These are phyloP conservation scores for Ephialtes manifestator DNA, from an alignment of 2,888 invertebrate species.

Conservation along the genomic window DNA sequence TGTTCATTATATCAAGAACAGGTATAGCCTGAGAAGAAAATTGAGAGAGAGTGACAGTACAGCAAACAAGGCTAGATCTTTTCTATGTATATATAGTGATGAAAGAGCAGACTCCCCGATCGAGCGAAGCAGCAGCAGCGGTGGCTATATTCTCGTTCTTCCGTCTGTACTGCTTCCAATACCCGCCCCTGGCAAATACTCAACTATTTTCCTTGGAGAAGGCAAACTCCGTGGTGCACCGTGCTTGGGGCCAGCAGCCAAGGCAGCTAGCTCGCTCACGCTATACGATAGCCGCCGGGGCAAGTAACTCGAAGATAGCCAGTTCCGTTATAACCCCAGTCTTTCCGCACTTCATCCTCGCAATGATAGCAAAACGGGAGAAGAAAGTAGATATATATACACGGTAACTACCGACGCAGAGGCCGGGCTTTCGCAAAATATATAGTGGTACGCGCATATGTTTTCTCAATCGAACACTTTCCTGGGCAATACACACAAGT, in stretches of 20 bases:
- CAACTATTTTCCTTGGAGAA: constrained; percentile 72
- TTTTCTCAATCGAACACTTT: constrained; percentile 62
- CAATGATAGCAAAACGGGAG: constrained; percentile 68
- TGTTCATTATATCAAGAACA: constrained; percentile 16
- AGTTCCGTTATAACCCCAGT: constrained; percentile 70
- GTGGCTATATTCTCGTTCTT: constrained; percentile 58
- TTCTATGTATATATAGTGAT: constrained; percentile 47
- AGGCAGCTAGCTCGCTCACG: constrained; percentile 34
- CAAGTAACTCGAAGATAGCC: constrained; percentile 71
- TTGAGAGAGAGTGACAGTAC: constrained; percentile 26
- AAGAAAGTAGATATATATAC: constrained; percentile 33
- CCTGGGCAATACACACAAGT: constrained; percentile 42
- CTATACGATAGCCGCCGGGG: constrained; percentile 62
- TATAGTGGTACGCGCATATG: constrained; percentile 58
- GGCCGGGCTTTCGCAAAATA: constrained; percentile 46
- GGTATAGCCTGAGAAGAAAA: constrained; percentile 31
- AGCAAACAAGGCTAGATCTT: constrained; percentile 43
- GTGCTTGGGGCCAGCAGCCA: constrained; percentile 57
- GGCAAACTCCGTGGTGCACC: constrained; percentile 64
- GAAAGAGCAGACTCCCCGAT: constrained; percentile 65
- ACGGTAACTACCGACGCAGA: constrained; percentile 49
- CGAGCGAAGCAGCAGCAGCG: constrained; percentile 63
- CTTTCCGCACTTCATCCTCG: constrained; percentile 70
- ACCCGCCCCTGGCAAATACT: constrained; percentile 72
- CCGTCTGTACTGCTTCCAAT: constrained; percentile 65